Evolutionary conservation across 2,888 invertebrate genomes (phyloP), one percentile per base, ranked within the genome.

Genomic region (Anthoptus insignis): DNA sequence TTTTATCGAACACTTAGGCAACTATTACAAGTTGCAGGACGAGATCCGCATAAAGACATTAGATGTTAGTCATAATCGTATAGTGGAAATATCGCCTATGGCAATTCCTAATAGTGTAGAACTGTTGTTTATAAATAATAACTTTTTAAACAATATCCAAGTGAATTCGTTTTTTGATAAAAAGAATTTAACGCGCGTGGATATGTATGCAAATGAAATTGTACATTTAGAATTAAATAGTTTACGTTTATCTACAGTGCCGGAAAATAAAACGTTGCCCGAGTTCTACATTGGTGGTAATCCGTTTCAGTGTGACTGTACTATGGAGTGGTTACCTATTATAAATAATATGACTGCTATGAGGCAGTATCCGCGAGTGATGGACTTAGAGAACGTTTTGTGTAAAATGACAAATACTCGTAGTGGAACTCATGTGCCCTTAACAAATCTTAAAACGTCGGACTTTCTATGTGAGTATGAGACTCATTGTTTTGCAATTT

Each of bases 301-400:
- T 88, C 98, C 99, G 13, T 98, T 99, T 89, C 96, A 97, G 78
- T 99, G 99, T 91, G 98, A 98, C 83, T 99, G 99, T 91, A 96
- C 97, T 70, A 98, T 99, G 98, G 98, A 98, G 86, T 99, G 99
- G 99, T 91, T 98, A 78, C 98, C 98, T 74, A 95, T 97, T 64
- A 96, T 98, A 87, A 98, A 98, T 88, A 97, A 97, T 87, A 96
- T 97, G 94, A 97, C 97, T 70, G 94, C 95, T 39, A 95, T 96
- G 76, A 94, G 97, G 58, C 97, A 97, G 83, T 97, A 98, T 83
- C 98, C 98, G 59, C 95, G 96, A 66, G 96, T 98, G 76, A 97
- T 98, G 95, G 98, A 98, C 84, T 92, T 98, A 76, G 97, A 97
- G 81, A 97, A 97, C 80, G 97, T 98, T 66, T 95, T 97, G 94